phyloP scores from a whole-genome alignment of 2,888 invertebrate genomes.

The Unio pictorum region DNA sequence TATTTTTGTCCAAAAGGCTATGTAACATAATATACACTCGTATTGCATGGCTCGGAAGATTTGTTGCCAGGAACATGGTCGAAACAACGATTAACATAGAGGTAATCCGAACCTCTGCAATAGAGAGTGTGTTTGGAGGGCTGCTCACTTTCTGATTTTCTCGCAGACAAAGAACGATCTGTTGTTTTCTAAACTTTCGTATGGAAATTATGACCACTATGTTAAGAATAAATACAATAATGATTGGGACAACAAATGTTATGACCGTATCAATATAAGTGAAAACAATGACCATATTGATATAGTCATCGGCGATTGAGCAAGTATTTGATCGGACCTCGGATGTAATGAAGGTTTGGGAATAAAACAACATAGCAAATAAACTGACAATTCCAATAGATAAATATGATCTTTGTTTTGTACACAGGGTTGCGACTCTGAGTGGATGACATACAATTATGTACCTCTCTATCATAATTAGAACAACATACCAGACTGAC shows the following conservation, averaged over 20 bases:
- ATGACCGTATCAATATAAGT: constrained; percentile 53
- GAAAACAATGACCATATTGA: constrained; percentile 36
- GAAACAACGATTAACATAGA: constrained; percentile 61
- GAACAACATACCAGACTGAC: constrained; percentile 89
- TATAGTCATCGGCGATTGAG: constrained; percentile 26
- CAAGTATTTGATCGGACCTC: constrained; percentile 24
- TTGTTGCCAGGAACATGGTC: constrained; percentile 57
- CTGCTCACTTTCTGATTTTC: constrained; percentile 21
- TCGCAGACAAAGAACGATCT: constrained; percentile 15
- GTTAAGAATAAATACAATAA: constrained; percentile 49
- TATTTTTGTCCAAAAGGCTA: constrained; percentile 19
- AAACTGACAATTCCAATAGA: constrained; percentile 30
- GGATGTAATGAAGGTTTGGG: constrained; percentile 55
- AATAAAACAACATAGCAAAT: constrained; percentile 48
- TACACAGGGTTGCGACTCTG: constrained; percentile 65
- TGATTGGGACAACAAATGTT: constrained; percentile 53
- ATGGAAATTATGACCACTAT: constrained; percentile 41
- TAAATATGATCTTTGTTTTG: constrained; percentile 38
- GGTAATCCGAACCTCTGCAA: constrained; percentile 51
- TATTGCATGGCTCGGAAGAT: constrained; percentile 61
- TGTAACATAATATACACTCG: constrained; percentile 49
- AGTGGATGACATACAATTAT: constrained; percentile 86
- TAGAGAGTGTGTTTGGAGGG: constrained; percentile 26
- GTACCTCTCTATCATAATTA: constrained; percentile 88
- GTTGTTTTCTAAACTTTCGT: constrained; percentile 28